These are phyloP conservation scores for Spilarctia lutea DNA, from an alignment of 2,888 invertebrate genomes.

Conservation along the genomic window DNA sequence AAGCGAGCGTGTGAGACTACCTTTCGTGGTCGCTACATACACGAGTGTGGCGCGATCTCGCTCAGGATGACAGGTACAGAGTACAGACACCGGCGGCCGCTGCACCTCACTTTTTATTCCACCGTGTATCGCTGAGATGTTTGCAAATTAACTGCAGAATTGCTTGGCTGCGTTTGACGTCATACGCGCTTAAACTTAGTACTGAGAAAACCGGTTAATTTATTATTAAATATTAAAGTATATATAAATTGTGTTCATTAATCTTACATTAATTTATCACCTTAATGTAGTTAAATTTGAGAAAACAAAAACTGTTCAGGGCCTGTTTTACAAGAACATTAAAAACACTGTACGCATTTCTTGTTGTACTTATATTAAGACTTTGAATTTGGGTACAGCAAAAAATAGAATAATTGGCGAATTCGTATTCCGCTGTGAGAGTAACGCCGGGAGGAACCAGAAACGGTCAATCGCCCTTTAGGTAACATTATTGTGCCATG, in stretches of 20 bases:
- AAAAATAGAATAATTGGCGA: neutral
- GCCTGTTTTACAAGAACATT: too few species aligned
- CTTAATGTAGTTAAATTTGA: neutral
- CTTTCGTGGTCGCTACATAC: slow-evolving; percentile 71
- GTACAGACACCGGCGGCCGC: slow-evolving; percentile 57
- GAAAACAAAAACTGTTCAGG: too few species aligned
- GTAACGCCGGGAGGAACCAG: neutral
- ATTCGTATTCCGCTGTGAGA: neutral
- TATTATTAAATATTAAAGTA: neutral
- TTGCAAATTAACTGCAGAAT: slow-evolving; percentile 54
- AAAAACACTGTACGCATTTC: too few species aligned
- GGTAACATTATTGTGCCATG: neutral
- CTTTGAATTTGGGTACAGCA: neutral
- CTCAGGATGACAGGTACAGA: slow-evolving; percentile 68
- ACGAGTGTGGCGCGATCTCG: slow-evolving; percentile 69
- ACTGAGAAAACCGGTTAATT: slow-evolving; percentile 21
- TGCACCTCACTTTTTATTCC: slow-evolving; percentile 75
- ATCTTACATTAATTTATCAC: neutral
- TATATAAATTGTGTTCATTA: neutral
- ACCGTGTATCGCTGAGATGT: slow-evolving; percentile 55
- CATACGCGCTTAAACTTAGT: slow-evolving; percentile 43
- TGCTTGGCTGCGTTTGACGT: slow-evolving; percentile 47
- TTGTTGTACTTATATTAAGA: neutral
- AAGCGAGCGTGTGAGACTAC: slow-evolving; percentile 67
- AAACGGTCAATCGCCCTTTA: neutral